phyloP scores from a whole-genome alignment of 2,797 vertebrate species.

The Podargus strigoides region DNA sequence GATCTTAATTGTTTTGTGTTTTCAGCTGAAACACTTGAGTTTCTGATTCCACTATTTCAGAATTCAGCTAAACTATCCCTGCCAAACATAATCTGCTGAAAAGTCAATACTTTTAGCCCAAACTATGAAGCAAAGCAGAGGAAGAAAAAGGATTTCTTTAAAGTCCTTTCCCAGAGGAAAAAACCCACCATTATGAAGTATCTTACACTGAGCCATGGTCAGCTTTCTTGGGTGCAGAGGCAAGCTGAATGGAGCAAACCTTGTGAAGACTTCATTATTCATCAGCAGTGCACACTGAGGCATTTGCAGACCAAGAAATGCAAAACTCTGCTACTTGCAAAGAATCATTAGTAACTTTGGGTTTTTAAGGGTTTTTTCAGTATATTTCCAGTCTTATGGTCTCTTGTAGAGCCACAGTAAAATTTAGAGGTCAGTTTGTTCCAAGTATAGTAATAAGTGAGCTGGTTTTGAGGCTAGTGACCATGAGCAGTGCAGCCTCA shows the following conservation, averaged over 20 bases:
- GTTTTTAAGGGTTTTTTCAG: neutral
- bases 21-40: neutral
- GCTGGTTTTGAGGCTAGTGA: neutral
- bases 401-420: neutral
- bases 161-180: neutral
- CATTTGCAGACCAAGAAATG: neutral
- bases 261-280: neutral
- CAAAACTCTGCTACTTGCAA: neutral
- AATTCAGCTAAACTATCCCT: neutral
- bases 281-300: neutral
- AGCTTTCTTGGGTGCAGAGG: neutral
- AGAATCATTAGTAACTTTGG: neutral
- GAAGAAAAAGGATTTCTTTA: neutral
- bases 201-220: neutral
- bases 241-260: neutral
- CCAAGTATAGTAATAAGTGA: neutral
- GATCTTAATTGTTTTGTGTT: neutral
- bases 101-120: neutral
- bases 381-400: neutral
- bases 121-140: neutral
- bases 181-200: neutral
- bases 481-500: neutral
- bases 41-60: neutral
- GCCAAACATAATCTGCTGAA: neutral
- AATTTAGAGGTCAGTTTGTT: neutral